Evolutionary conservation across 2,888 invertebrate genomes (phyloP), one percentile per base, ranked within the genome.

Genomic region (Pristionchus japonicus): DNA sequence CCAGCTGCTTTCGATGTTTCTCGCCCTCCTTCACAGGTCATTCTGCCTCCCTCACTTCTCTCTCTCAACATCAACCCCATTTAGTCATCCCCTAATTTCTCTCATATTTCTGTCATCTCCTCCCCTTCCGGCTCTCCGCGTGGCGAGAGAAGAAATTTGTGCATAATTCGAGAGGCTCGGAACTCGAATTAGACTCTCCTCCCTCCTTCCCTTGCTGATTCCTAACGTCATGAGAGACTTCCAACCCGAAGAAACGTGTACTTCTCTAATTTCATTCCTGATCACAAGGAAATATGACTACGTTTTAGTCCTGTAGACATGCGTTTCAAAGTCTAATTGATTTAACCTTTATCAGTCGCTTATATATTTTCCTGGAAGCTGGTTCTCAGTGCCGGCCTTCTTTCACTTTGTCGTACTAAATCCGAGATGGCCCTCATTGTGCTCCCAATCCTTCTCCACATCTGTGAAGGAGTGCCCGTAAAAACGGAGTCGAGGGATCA

Each of bases 171-270:
- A 40, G 34, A n/a, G 23, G 37, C 37, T 74, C 67, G 74, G 74
- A 74, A 74, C 74, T 74, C 74, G 40, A n/a, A 74, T 74, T 74
- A 74, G 37, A 40, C 74, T 74, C 74, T 74, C 37, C n/a, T n/a
- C 40, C 74, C 31, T 40, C 23, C 31, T 40, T 40, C 40, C 74
- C 31, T n/a, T 40, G n/a, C 74, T 74, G 23, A 23, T 40, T 74
- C 17, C 70, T 31, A 17, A n/a, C 74, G 37, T 74, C 74, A 74
- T 37, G 74, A 34, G 34, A 43, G n/a, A 37, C 37, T 74, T 74
- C 37, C 74, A 74, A 40, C 23, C 2, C 23, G n/a, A n/a, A 74
- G 20, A 57, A 57, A 57, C 57, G 57, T 57, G n/a, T n/a, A 23
- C 57, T 57, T 9, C 57, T 57, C 57, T 57, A n/a, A 57, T 40